Conservation (phyloP, 1,140 invertebrate genomes). For the Ostrea edulis region DNA sequence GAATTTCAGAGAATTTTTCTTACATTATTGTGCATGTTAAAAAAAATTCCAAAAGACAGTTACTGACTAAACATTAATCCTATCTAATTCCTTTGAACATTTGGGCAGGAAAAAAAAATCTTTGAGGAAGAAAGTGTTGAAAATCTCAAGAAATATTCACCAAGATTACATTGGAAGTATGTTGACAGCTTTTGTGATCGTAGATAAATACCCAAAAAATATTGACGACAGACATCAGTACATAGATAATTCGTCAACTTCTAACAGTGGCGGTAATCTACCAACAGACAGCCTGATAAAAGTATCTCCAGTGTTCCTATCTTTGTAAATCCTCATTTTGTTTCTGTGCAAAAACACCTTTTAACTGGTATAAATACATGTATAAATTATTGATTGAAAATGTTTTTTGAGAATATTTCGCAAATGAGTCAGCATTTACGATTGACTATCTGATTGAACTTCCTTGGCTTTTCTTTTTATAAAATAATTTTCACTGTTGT, state of each 20-base stretch:
- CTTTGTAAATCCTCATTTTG: background rate
- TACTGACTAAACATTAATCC: background rate
- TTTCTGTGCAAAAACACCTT: background rate
- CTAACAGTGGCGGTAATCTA: constrained; percentile 7
- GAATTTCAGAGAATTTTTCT: background rate
- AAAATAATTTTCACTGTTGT: constrained; percentile 1
- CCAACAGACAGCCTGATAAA: constrained; percentile 3
- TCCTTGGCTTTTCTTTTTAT: background rate
- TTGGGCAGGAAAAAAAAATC: background rate
- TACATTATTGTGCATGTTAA: background rate
- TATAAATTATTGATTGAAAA: constrained; percentile 36
- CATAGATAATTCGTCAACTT: background rate
- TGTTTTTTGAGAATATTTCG: background rate
- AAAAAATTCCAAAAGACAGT: background rate
- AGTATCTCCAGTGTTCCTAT: constrained; percentile 8
- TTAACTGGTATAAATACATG: constrained; percentile 30
- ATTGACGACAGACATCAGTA: constrained; percentile 11
- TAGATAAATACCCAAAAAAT: background rate
- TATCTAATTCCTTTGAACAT: background rate
- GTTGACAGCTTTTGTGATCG: constrained; percentile 18
- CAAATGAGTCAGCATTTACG: constrained; percentile 9
- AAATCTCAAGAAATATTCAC: background rate
- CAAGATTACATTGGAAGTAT: background rate
- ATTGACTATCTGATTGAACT: background rate
- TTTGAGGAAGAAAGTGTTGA: background rate